phyloP scores from a whole-genome alignment of 2,888 invertebrate species.

The Frankliniella intonsa region DNA sequence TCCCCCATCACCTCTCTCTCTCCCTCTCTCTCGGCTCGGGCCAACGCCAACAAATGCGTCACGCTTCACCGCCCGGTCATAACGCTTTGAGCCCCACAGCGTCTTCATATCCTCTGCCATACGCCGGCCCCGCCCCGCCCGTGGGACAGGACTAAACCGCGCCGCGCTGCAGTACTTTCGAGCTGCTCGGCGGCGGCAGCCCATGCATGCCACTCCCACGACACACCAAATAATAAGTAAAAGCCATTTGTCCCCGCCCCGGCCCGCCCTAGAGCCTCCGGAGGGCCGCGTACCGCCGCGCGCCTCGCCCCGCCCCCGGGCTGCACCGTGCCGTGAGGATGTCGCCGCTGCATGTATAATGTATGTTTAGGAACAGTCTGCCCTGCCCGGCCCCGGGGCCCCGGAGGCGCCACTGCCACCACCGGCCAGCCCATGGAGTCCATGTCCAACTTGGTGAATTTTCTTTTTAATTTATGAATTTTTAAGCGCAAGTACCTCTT shows the following conservation, averaged over 20 bases:
- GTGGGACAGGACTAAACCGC: background rate
- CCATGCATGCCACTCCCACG: background rate
- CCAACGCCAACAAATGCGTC: background rate
- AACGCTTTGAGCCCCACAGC: background rate
- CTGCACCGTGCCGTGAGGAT: background rate
- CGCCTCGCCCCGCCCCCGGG: background rate
- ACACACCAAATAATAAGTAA: background rate
- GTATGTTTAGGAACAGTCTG: background rate
- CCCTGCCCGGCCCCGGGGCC: background rate
- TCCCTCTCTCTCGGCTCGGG: too few species aligned
- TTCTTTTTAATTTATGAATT: too few species aligned
- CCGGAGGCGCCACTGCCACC: background rate
- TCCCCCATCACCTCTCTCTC: too few species aligned
- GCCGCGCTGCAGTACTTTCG: background rate
- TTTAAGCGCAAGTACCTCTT: too few species aligned
- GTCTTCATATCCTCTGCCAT: background rate
- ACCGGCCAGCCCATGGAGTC: background rate
- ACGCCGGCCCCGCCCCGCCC: background rate
- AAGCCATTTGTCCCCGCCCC: background rate
- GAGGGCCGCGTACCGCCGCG: background rate
- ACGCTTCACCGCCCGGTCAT: constrained; percentile 15
- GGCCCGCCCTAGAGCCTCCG: background rate
- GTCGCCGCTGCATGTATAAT: constrained; percentile 13
- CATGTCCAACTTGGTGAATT: too few species aligned
- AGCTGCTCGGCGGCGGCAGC: background rate